Evolutionary conservation across 2,113 vertebrate genomes (phyloP).

Genomic region (Anarhynchus alexandrinus): DNA sequence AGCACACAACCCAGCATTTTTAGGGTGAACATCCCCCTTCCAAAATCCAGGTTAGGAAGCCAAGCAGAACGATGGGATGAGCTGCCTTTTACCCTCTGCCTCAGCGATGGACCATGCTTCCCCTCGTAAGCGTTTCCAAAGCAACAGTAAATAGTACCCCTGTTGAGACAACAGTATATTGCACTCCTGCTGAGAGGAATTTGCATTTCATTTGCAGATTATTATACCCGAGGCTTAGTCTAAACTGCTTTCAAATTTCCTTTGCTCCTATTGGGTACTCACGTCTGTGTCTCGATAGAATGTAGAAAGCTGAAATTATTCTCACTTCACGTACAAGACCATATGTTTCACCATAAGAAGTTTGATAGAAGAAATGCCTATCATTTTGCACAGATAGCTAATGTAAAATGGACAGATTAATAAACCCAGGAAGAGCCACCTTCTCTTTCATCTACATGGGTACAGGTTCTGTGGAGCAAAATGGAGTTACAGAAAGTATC

Average conservation of each 20-base stretch:
- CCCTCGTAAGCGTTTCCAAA: not conserved
- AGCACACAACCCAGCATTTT: not conserved
- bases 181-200: constrained; percentile 21
- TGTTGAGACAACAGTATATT: constrained; percentile 7
- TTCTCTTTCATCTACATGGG: not conserved
- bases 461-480: not conserved
- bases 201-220: constrained; percentile 45
- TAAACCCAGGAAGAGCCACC: not conserved
- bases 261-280: not conserved
- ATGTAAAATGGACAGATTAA: not conserved
- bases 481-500: not conserved
- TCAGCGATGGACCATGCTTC: not conserved
- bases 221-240: not conserved
- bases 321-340: not conserved
- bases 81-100: not conserved
- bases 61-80: not conserved
- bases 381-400: not conserved
- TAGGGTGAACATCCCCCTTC: not conserved
- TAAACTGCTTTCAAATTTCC: not conserved
- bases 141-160: not conserved
- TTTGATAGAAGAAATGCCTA: not conserved
- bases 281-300: not conserved
- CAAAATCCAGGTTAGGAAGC: not conserved
- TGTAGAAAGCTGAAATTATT: not conserved
- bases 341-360: not conserved